Base-by-base conservation (phyloP, 2,888 invertebrate genomes). In the Psylliodes chrysocephalus region DNA sequence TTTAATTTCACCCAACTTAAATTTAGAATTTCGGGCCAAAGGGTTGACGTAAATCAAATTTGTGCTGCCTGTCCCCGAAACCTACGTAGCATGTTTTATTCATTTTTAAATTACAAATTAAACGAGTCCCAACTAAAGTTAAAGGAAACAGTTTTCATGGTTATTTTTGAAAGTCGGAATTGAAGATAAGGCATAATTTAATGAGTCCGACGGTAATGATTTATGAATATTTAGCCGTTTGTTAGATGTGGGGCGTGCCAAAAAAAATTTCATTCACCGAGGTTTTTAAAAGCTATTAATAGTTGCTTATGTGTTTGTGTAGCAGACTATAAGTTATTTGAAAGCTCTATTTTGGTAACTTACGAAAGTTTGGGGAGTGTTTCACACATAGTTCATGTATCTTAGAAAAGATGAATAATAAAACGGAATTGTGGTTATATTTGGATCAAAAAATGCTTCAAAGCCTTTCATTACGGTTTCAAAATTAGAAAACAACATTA, bases 171-270 rank as follows among this genome's bases (percentile, higher is more conserved):
- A 49, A 19, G 14, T 22, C 46, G 2, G 22, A 49, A 22, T 15
- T 49, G 10, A 18, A 12, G 38, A 53, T 53, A 54, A 54, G 14
- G n/a, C 42, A 0, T 54, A 42, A 25, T 40, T 54, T 54, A 38
- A 40, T 38, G 42, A 42, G 54, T 25, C 25, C 19, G 28, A 28
- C 54, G 42, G n/a, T 42, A 25, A 25, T 28, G 54, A 54, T 54
- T 42, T 42, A 54, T 54, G 42, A 54, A 28, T 28, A 54, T 53
- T 38, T 15, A 53, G 22, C 12, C 28, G 28, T 8, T n/a, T 47
- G 10, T 25, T 17, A 14, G 28, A 42, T 40, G 38, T 38, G 42
- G 28, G 42, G 25, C 42, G 28, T 25, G 42, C 17, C 25, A 54
- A 42, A 54, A 42, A 54, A 28, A 1, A 14, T 54, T n/a, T 28